A percentile compares a stretch with the other conserved stretches of the same genome.
These are phyloP conservation scores for Centruroides vittatus DNA, from an alignment of 1,140 invertebrate genomes.

Conservation along the genomic window DNA sequence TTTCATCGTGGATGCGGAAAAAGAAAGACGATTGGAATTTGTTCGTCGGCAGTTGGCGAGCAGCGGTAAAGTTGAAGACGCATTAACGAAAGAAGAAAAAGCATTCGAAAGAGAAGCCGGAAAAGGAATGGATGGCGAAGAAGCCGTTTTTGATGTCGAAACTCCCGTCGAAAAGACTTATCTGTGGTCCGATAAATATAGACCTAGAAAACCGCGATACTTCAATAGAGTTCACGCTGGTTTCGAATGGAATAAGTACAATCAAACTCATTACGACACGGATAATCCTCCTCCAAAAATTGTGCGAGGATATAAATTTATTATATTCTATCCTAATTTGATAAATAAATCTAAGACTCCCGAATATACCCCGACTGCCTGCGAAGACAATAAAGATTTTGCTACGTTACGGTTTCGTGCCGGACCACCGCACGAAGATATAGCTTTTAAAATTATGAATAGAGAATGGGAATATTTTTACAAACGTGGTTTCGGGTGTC, in stretches of 20 bases:
- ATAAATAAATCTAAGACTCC: slow-evolving; percentile 91
- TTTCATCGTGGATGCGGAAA: slow-evolving; percentile 58
- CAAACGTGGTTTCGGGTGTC: slow-evolving; percentile 92
- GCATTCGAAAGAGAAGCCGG: slow-evolving; percentile 55
- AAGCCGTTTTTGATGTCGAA: slow-evolving; percentile 86
- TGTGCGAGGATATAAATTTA: slow-evolving; percentile 99
- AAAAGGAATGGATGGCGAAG: slow-evolving; percentile 71
- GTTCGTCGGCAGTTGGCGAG: slow-evolving; percentile 32
- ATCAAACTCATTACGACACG: slow-evolving; percentile 99
- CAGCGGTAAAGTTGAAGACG: not conserved
- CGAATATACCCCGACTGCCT: slow-evolving; percentile 78
- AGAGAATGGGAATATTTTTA: slow-evolving; percentile 99
- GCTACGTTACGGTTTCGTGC: slow-evolving; percentile 86
- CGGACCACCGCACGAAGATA: slow-evolving; percentile 95
- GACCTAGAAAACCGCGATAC: slow-evolving; percentile 91
- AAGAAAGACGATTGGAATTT: slow-evolving; percentile 56
- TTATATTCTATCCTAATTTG: slow-evolving; percentile 95
- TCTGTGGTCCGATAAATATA: slow-evolving; percentile 95
- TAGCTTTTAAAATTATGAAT: slow-evolving; percentile 98
- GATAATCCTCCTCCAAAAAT: slow-evolving; percentile 99
- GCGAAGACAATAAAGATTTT: slow-evolving; percentile 87
- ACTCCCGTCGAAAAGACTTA: slow-evolving; percentile 59
- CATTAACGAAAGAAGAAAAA: slow-evolving; percentile 33
- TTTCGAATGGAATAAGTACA: slow-evolving; percentile 99
- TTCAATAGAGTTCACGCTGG: slow-evolving; percentile 80